Base-by-base conservation (phyloP, 2,888 invertebrate species). In the Koerneria pararmatus region DNA sequence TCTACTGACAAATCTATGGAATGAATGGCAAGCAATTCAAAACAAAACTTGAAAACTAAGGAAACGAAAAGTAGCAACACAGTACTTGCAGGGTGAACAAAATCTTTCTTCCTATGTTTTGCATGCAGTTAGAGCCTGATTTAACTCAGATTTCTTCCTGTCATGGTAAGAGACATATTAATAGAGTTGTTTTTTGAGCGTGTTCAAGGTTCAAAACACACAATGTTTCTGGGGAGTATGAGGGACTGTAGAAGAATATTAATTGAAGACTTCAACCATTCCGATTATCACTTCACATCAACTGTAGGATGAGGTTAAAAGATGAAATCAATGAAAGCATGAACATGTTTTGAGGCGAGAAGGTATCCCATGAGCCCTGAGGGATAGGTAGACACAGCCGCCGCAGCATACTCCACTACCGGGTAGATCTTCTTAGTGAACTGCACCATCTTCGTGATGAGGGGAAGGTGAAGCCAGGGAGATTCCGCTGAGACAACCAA, bases 331-430 rank as follows among this genome's bases (percentile, higher is more conserved):
- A 19, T 6, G 24, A 8, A 19, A 24, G 15, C 8, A 15, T 51
- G 59, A 67, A 70, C 67, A 88, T 54, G 84, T 83, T 90, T 86
- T 62, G 91, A 89, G 22, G 92, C 95, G 49, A 98, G 87, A 1
- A 95, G 88, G 84, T 93, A 95, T 0, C 97, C 97, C 78, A 98
- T 97, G 85, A 93, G 92, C 0, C 98, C 98, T 32, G 93, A 91
- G 0, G 98, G 95, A 85, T 98, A 98, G 0, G 95, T 93, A 0
- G 97, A 94, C 0, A 95, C 93, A 8, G 90, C 89, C 0, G 91
- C 89, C 62, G 89, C 88, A 0, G 90, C 93, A 83, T 93, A 97
- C 1, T 88, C 87, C 0, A 91, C 91, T 0, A 88, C 87, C 0
- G 90, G 88, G 83, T 93, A 98, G 73, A 91, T 88, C 51, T 89